phyloP scores from a whole-genome alignment of 2,888 invertebrate species.

The Cephalotes varians region DNA sequence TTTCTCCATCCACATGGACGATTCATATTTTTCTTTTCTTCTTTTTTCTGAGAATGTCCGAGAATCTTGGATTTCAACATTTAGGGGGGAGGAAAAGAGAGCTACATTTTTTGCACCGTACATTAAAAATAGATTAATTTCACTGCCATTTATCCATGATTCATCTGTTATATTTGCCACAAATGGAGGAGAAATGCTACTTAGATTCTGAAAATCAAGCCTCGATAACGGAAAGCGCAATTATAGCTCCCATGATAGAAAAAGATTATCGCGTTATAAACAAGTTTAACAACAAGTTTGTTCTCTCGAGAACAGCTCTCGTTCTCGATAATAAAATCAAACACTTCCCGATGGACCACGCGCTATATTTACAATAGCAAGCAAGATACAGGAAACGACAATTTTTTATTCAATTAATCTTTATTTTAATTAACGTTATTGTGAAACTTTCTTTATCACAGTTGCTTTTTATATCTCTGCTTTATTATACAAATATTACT shows the following conservation, averaged over 20 bases:
- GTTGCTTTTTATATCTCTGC: not conserved
- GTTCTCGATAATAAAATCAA: conserved; percentile 41
- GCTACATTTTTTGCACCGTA: conserved; percentile 1
- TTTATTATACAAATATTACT: not conserved
- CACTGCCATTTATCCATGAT: conserved; percentile 28
- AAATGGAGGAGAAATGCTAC: conserved; percentile 27
- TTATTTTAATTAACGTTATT: conserved; percentile 27
- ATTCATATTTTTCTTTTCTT: conserved; percentile 4
- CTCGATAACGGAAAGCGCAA: conserved; percentile 32
- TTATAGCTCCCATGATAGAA: conserved; percentile 38
- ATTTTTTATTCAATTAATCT: conserved; percentile 39
- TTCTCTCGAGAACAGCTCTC: conserved; percentile 24
- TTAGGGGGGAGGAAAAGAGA: not conserved
- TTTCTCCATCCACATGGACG: not conserved
- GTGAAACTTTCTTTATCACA: not conserved
- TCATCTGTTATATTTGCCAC: conserved; percentile 5
- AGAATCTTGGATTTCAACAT: conserved; percentile 22
- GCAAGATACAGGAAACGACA: not conserved
- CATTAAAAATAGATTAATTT: conserved; percentile 46
- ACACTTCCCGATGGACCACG: conserved; percentile 7
- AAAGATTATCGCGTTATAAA: conserved; percentile 48
- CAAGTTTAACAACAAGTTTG: conserved; percentile 46
- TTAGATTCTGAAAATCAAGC: conserved; percentile 30
- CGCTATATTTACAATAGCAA: conserved; percentile 9
- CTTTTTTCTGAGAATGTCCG: not conserved